Evolutionary conservation across 2,797 vertebrate genomes (phyloP).

Genomic region (Chelonia mydas): DNA sequence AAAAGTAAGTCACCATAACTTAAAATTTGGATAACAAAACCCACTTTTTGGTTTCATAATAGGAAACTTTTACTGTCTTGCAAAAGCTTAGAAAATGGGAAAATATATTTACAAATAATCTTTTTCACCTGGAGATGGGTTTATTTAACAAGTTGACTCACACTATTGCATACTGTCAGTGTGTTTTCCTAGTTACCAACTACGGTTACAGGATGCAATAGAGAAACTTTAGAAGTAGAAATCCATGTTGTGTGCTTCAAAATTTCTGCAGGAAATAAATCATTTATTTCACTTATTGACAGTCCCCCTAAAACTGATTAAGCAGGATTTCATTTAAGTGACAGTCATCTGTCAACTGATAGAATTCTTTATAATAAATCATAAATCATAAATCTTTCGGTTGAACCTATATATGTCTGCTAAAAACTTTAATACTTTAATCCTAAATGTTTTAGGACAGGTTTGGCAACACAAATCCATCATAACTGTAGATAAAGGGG

Average conservation of each 20-base stretch:
- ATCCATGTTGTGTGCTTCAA: not conserved
- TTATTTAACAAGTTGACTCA: constrained; percentile 3
- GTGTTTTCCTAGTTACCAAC: not conserved
- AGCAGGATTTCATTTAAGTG: constrained; percentile 41
- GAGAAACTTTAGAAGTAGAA: fast-evolving
- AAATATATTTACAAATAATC: not conserved
- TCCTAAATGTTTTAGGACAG: not conserved
- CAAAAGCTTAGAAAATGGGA: not conserved
- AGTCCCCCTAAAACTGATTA: constrained; percentile 30
- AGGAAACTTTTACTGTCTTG: not conserved
- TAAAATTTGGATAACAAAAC: constrained; percentile 37
- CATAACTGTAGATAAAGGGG: constrained; percentile 31
- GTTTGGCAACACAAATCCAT: constrained; percentile 18
- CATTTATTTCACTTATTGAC: not conserved
- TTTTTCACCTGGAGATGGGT: not conserved
- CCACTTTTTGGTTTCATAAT: constrained; percentile 4
- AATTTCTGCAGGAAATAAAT: not conserved
- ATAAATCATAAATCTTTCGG: constrained; percentile 63
- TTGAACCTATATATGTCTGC: not conserved
- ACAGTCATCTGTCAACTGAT: constrained; percentile 48
- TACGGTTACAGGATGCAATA: not conserved
- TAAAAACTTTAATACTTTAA: constrained; percentile 59
- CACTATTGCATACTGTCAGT: fast-evolving
- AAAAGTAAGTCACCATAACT: constrained; percentile 44
- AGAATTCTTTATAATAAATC: constrained; percentile 66